A percentile compares a stretch with the other conserved stretches of the same genome.
These are phyloP conservation scores for Sebastes fasciatus DNA, from an alignment of 2,113 vertebrate genomes.

Conservation along the genomic window DNA sequence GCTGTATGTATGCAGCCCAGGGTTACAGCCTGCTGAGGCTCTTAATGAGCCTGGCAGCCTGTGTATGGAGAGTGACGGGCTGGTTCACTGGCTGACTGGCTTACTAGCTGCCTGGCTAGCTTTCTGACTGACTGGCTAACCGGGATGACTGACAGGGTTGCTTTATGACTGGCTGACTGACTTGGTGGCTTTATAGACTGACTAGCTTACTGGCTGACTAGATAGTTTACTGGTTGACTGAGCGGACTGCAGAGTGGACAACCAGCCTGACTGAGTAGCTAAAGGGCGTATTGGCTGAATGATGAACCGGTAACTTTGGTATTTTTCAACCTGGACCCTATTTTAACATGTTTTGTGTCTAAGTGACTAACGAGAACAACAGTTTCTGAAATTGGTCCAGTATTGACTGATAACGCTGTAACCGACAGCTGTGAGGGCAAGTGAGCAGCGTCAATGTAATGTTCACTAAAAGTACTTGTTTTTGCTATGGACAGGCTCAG, in stretches of 20 bases:
- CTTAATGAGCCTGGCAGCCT: conserved; percentile 97
- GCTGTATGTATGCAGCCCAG: conserved; percentile 76
- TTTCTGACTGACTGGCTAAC: conserved; percentile 9
- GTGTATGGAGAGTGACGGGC: conserved; percentile 87
- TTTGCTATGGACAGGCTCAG: too few relatives aligned
- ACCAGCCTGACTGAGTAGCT: conserved; percentile 6
- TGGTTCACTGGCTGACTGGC: conserved; percentile 51
- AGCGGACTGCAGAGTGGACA: neutral
- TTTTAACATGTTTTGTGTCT: too few relatives aligned
- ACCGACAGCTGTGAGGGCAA: too few relatives aligned
- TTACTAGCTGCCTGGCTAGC: conserved; percentile 29
- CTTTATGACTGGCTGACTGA: neutral
- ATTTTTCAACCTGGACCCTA: too few relatives aligned
- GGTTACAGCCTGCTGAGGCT: conserved; percentile 90
- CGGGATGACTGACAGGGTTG: neutral
- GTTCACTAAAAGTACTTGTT: too few relatives aligned
- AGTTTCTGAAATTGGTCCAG: too few relatives aligned
- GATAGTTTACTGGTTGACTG: conserved; percentile 8
- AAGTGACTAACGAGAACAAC: neutral
- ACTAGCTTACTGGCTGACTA: neutral
- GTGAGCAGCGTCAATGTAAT: too few relatives aligned
- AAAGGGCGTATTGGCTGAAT: neutral
- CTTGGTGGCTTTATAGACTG: conserved; percentile 57
- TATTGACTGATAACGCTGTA: too few relatives aligned
- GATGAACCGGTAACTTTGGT: neutral